A percentile compares a stretch with the other conserved stretches of the same genome.
Evolutionary conservation across 2,797 vertebrate species (phyloP).

Genomic region (Peromyscus eremicus): DNA sequence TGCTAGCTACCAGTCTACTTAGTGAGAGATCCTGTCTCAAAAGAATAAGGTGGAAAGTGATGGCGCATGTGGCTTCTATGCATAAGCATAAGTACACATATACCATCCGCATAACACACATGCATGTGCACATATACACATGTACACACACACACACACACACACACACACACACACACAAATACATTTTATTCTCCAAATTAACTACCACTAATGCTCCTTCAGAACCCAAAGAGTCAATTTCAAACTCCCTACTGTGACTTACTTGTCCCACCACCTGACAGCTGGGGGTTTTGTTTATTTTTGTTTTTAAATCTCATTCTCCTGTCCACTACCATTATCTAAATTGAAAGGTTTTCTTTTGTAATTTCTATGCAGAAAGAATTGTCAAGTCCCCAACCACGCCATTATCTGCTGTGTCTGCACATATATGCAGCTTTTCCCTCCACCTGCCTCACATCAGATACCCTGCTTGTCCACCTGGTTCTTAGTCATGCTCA

Average conservation of each 20-base stretch:
- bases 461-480: neutral
- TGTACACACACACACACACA: neutral
- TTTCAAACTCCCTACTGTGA: neutral
- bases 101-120: no score
- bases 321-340: neutral
- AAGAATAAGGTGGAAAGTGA: neutral
- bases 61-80: neutral
- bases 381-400: neutral
- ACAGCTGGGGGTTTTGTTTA: neutral
- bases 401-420: neutral
- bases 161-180: neutral
- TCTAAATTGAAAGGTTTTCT: neutral
- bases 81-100: no score
- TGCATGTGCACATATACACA: neutral
- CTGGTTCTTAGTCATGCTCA: constrained; percentile 40
- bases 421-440: neutral
- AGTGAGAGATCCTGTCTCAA: neutral
- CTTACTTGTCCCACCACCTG: neutral
- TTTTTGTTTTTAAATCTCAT: neutral
- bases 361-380: constrained; percentile 41
- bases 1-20: neutral
- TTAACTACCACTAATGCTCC: neutral
- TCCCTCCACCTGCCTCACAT: neutral
- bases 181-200: neutral
- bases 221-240: neutral